Conservation (phyloP, 2,888 invertebrate genomes). For the Apodemia zela region DNA sequence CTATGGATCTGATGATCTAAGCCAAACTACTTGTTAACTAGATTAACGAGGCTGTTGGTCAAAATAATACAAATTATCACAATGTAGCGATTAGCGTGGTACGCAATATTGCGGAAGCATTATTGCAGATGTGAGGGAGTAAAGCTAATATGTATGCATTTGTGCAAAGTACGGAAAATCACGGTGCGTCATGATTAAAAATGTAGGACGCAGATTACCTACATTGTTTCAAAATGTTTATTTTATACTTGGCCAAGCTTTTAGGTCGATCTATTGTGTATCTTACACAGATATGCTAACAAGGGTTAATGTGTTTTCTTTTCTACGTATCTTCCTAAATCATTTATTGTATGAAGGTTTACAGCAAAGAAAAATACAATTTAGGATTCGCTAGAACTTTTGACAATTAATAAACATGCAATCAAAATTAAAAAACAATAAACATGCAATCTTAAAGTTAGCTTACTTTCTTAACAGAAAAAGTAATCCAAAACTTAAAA, state of each 20-base stretch:
- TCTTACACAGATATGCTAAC: conserved; percentile 18
- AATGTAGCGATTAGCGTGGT: neutral
- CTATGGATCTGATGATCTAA: too few species aligned
- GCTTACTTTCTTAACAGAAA: too few species aligned
- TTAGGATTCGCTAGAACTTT: too few species aligned
- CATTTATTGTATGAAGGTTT: neutral
- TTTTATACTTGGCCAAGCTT: conserved; percentile 18
- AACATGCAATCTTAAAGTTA: too few species aligned
- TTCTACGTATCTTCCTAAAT: neutral
- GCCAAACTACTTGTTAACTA: neutral
- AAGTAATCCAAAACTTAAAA: too few species aligned
- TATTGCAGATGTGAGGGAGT: neutral
- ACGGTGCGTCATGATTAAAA: conserved; percentile 14
- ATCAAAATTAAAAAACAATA: too few species aligned
- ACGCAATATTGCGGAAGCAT: neutral
- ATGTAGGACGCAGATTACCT: conserved; percentile 17
- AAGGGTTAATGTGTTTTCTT: conserved; percentile 17
- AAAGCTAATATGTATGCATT: conserved; percentile 4
- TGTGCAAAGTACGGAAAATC: conserved; percentile 6
- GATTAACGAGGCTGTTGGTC: neutral
- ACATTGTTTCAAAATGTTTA: conserved; percentile 16
- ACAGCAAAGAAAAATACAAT: neutral
- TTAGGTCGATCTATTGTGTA: conserved; percentile 17
- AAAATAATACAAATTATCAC: neutral
- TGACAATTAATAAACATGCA: too few species aligned